Percentiles rank a stretch among this genome's conserved stretches.
These are phyloP conservation scores for Aphelinus atriplicis DNA, from an alignment of 1,140 invertebrate species.

Conservation along the genomic window DNA sequence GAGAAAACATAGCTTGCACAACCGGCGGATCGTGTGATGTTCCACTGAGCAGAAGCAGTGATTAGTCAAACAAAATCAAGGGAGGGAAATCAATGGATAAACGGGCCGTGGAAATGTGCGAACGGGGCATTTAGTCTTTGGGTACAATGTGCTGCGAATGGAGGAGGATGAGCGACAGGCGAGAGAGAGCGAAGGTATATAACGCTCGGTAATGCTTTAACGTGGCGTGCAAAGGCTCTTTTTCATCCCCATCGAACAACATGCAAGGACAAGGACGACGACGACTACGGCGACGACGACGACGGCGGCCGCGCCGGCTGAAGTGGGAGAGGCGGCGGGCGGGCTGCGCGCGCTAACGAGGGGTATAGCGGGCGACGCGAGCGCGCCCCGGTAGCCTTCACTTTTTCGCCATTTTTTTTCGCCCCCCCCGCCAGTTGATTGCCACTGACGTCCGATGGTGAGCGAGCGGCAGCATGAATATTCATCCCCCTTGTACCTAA, in stretches of 20 bases:
- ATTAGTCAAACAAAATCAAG: slow-evolving; percentile 2
- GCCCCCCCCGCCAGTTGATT: slow-evolving; percentile 55
- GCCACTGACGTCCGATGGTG: slow-evolving; percentile 63
- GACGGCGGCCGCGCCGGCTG: neutral
- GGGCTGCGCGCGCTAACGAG: slow-evolving; percentile 29
- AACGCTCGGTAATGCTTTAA: slow-evolving; percentile 6
- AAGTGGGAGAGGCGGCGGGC: neutral
- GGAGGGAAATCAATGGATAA: neutral
- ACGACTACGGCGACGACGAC: neutral
- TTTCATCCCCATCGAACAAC: slow-evolving; percentile 35
- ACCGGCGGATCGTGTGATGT: slow-evolving; percentile 52
- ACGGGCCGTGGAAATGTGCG: neutral
- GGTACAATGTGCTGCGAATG: neutral
- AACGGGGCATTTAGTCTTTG: too few species aligned
- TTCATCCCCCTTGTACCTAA: slow-evolving; percentile 61
- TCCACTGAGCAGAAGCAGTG: slow-evolving; percentile 9
- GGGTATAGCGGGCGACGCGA: slow-evolving; percentile 12
- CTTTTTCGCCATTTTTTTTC: slow-evolving; percentile 37
- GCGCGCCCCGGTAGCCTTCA: slow-evolving; percentile 4
- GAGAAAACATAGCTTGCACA: slow-evolving; percentile 26
- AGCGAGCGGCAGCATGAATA: slow-evolving; percentile 62
- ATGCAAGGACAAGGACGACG: slow-evolving; percentile 31
- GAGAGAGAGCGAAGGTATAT: neutral
- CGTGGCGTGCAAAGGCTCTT: slow-evolving; percentile 25
- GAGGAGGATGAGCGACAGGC: neutral